Conservation (phyloP, 2,113 vertebrate genomes). For the Tachuris rubrigastra region DNA sequence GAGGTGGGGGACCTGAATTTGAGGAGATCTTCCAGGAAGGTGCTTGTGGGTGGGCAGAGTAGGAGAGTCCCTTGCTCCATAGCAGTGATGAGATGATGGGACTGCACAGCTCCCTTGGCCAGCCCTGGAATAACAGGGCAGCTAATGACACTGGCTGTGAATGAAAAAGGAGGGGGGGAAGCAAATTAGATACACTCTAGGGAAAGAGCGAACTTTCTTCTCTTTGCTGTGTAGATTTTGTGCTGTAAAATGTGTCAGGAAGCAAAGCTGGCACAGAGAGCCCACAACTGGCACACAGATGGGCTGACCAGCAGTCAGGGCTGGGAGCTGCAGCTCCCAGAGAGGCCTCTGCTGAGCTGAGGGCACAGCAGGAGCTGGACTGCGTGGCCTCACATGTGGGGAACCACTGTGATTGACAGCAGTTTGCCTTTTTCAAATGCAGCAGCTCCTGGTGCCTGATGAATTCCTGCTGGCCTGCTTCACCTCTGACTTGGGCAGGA, state of each 20-base stretch:
- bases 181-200: accelerated
- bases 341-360: neutral
- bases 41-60: neutral
- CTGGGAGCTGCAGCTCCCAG: neutral
- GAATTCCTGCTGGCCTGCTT: neutral
- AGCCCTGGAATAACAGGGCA: neutral
- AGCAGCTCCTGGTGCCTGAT: neutral
- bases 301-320: neutral
- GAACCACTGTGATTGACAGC: neutral
- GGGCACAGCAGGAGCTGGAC: neutral
- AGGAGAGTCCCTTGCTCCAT: neutral
- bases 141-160: neutral
- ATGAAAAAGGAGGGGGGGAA: neutral
- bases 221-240: neutral
- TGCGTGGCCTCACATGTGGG: accelerated
- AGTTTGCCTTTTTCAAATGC: neutral
- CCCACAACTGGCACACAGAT: neutral
- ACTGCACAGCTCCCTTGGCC: neutral
- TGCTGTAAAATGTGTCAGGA: neutral
- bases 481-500: neutral
- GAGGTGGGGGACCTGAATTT: neutral
- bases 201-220: neutral
- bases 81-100: neutral
- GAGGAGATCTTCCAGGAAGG: neutral
- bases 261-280: neutral